A percentile compares a stretch with the other conserved stretches of the same genome.
These are phyloP conservation scores for Aphaenogaster ashmeadi DNA, from an alignment of 1,140 invertebrate genomes.

Conservation along the genomic window DNA sequence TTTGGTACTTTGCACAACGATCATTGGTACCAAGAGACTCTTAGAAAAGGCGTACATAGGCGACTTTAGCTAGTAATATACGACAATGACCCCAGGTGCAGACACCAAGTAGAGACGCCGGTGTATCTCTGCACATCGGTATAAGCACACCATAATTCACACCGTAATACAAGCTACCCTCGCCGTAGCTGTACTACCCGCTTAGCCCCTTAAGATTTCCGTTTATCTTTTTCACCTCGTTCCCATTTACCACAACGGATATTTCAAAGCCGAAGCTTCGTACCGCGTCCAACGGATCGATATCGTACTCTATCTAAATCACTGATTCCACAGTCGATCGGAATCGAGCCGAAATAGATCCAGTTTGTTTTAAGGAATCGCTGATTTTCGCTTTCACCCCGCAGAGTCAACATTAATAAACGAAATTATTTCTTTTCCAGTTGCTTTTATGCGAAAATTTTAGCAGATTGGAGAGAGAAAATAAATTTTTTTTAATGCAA, in stretches of 20 bases:
- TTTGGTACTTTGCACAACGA: slow-evolving; percentile 76
- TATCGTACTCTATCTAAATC: slow-evolving; percentile 45
- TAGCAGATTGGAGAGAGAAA: not conserved
- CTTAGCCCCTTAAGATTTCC: slow-evolving; percentile 32
- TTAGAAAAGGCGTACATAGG: slow-evolving; percentile 81
- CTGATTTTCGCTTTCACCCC: not conserved
- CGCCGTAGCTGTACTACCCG: slow-evolving; percentile 65
- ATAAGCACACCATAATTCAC: slow-evolving; percentile 85
- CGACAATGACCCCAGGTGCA: slow-evolving; percentile 84
- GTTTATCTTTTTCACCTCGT: not conserved
- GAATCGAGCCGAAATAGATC: slow-evolving; percentile 25
- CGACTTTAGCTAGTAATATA: slow-evolving; percentile 83
- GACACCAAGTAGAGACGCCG: slow-evolving; percentile 84
- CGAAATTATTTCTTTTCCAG: not conserved
- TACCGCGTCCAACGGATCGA: slow-evolving; percentile 58
- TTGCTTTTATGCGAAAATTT: not conserved
- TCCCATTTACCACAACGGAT: slow-evolving; percentile 35
- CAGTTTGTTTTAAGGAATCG: slow-evolving; percentile 15
- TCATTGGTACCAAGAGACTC: slow-evolving; percentile 74
- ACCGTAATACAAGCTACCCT: slow-evolving; percentile 65
- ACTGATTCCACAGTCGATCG: slow-evolving; percentile 14
- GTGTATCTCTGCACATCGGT: slow-evolving; percentile 83
- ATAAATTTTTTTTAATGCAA: not conserved
- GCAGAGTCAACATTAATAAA: not conserved
- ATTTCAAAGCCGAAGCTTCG: slow-evolving; percentile 58